A percentile compares a stretch with the other conserved stretches of the same genome.
Evolutionary conservation across 2,113 vertebrate genomes (phyloP).

Genomic region (Pseudonaja textilis): DNA sequence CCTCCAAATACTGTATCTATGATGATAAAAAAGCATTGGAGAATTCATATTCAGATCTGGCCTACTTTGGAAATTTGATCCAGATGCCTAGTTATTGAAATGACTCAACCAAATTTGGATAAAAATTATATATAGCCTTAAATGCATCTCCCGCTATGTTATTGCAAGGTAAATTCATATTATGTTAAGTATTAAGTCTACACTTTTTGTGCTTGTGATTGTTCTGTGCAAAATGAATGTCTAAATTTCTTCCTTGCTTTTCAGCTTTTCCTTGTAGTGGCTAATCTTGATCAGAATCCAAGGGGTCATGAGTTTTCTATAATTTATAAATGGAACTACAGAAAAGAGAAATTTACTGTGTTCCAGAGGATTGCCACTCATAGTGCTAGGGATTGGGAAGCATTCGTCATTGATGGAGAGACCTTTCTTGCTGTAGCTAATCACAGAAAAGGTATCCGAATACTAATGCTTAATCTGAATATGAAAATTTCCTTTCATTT

Average conservation of each 20-base stretch:
- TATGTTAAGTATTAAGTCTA: neutral
- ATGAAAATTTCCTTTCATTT: neutral
- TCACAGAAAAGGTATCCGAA: constrained; percentile 84
- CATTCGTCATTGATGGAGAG: constrained; percentile 83
- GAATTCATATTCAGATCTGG: neutral
- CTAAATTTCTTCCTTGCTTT: constrained; percentile 45
- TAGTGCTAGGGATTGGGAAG: constrained; percentile 93
- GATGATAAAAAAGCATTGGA: neutral
- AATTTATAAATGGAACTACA: constrained; percentile 91
- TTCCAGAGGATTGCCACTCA: constrained; percentile 86
- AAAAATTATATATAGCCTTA: neutral
- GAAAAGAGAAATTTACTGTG: constrained; percentile 76
- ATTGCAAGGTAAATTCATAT: neutral
- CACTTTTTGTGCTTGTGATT: rapidly evolving
- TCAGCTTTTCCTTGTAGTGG: constrained; percentile 88
- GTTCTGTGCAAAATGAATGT: neutral
- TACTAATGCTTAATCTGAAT: neutral
- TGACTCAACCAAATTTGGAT: neutral
- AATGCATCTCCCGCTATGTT: neutral
- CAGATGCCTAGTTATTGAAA: neutral
- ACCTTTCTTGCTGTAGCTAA: constrained; percentile 92
- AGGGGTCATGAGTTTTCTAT: constrained; percentile 80
- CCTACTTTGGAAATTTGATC: neutral
- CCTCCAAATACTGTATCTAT: neutral
- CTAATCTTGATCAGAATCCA: constrained; percentile 78